These are phyloP conservation scores for Eupsittula cactorum DNA, from an alignment of 2,113 vertebrate genomes.

Conservation along the genomic window DNA sequence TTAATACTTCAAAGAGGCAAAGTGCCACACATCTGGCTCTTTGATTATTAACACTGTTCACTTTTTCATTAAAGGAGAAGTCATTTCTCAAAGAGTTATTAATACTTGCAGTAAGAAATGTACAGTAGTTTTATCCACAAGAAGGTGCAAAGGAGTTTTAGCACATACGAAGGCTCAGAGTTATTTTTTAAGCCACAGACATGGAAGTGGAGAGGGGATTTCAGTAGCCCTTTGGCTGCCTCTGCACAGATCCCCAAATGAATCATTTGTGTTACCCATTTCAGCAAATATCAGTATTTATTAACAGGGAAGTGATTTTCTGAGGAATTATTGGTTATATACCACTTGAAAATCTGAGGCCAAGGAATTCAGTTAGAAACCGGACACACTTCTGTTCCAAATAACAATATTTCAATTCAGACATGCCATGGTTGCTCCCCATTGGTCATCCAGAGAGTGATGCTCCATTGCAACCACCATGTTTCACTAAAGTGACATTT, in stretches of 20 bases:
- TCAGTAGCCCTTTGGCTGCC: not conserved
- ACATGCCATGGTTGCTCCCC: not conserved
- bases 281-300: not conserved
- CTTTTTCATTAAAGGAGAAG: not conserved
- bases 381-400: not conserved
- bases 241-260: not conserved
- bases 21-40: not conserved
- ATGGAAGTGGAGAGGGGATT: not conserved
- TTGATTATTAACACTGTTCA: not conserved
- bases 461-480: fast-evolving
- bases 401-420: not conserved
- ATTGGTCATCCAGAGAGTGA: not conserved
- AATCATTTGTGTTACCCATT: not conserved
- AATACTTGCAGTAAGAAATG: not conserved
- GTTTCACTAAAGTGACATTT: not conserved
- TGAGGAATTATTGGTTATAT: not conserved
- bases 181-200: not conserved
- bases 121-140: not conserved
- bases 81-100: not conserved
- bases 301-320: not conserved
- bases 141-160: not conserved
- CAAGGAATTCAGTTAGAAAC: not conserved
- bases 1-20: not conserved
- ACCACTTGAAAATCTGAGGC: not conserved
- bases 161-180: not conserved